Conservation (phyloP, 2,888 invertebrate genomes). For the Lysandra bellargus region DNA sequence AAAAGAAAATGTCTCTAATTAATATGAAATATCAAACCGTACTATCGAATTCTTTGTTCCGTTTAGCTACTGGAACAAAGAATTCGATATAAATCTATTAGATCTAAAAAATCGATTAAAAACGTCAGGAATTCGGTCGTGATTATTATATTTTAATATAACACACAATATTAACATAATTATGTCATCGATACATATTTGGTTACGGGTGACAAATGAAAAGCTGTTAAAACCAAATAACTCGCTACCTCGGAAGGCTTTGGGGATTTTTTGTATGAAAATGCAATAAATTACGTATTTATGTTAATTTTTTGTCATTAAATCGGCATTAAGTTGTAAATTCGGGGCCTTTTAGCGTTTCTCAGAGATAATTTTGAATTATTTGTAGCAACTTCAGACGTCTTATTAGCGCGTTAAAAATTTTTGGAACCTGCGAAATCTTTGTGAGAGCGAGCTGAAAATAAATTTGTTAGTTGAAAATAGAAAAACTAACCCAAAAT, state of each 20-base stretch:
- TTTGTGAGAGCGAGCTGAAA: too few species aligned
- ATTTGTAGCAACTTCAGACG: background rate
- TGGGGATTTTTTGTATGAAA: conserved; percentile 38
- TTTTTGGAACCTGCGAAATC: background rate
- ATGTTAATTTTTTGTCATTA: conserved; percentile 39
- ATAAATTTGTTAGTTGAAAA: too few species aligned
- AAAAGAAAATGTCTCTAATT: background rate
- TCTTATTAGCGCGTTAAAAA: background rate
- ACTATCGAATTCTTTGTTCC: background rate
- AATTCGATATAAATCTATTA: conserved; percentile 23
- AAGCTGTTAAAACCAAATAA: conserved; percentile 55
- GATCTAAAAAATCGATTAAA: conserved; percentile 26
- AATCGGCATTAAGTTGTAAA: conserved; percentile 35
- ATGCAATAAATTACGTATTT: conserved; percentile 41
- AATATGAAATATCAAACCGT: background rate
- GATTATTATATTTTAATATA: conserved; percentile 32
- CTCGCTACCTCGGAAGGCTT: conserved; percentile 43
- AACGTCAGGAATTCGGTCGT: conserved; percentile 3
- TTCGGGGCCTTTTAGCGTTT: conserved; percentile 19
- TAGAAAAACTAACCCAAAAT: too few species aligned
- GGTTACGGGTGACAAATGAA: conserved; percentile 69
- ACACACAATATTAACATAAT: conserved; percentile 56
- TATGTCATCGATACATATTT: conserved; percentile 55
- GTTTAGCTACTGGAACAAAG: background rate
- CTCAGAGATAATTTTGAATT: background rate